Percentiles rank a stretch among this genome's conserved stretches.
These are phyloP conservation scores for Elgaria multicarinata DNA, from an alignment of 2,113 vertebrate species.

Conservation along the genomic window DNA sequence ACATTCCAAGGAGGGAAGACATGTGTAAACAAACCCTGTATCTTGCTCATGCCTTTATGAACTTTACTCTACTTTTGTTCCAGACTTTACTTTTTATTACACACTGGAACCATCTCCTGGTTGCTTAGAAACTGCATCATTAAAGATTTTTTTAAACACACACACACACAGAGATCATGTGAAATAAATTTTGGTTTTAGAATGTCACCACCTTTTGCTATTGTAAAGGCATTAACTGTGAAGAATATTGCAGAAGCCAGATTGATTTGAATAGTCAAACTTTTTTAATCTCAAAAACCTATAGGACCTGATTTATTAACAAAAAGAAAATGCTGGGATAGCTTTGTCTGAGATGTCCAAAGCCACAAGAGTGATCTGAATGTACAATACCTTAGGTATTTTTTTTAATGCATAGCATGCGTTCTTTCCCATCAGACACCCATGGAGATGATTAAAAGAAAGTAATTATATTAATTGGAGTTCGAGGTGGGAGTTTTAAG, in stretches of 20 bases:
- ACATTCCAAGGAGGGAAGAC: not conserved
- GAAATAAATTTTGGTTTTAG: not conserved
- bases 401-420: not conserved
- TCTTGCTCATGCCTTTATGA: not conserved
- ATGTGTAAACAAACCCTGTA: not conserved
- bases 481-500: not conserved
- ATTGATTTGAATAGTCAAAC: not conserved
- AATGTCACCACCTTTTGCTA: not conserved
- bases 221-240: not conserved
- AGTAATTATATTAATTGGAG: conserved; percentile 24
- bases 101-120: not conserved
- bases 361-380: not conserved
- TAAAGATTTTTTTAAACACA: not conserved
- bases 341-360: not conserved
- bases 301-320: conserved; percentile 7
- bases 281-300: conserved; percentile 15
- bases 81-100: not conserved
- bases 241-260: not conserved
- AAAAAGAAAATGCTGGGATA: not conserved
- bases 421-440: conserved; percentile 10
- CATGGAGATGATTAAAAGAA: not conserved
- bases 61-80: not conserved
- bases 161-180: not conserved
- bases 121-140: not conserved
- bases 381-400: conserved; percentile 13